phyloP scores from a whole-genome alignment of 35 echinoderm and acorn worm species.

The Ptychodera flava region DNA sequence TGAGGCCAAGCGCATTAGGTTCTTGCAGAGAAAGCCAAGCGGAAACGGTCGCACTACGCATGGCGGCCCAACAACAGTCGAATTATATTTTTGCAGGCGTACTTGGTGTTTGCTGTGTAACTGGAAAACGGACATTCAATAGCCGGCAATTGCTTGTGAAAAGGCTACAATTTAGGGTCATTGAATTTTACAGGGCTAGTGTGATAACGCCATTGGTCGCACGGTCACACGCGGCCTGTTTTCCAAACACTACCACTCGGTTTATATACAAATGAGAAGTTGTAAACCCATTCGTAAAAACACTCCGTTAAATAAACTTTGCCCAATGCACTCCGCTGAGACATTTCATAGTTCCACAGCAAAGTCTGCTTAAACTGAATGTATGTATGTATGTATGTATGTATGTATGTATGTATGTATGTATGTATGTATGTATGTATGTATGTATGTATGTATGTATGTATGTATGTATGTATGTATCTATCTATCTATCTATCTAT shows the following conservation, averaged over 20 bases:
- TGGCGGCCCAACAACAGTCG: not conserved
- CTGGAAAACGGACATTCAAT: not conserved
- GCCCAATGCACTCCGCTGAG: too few species aligned
- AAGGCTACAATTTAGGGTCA: not conserved
- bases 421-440: slow-evolving; percentile 2
- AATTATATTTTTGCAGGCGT: not conserved
- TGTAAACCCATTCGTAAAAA: not conserved
- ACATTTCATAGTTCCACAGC: too few species aligned
- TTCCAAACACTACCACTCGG: not conserved
- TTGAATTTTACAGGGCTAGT: not conserved
- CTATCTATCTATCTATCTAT: not conserved
- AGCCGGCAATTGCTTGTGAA: not conserved
- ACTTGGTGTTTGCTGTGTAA: not conserved
- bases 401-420: slow-evolving; percentile 2
- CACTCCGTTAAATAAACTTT: not conserved
- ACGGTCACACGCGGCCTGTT: not conserved
- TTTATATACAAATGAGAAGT: not conserved
- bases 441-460: not conserved
- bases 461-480: not conserved
- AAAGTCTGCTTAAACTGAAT: not conserved
- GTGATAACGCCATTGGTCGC: not conserved
- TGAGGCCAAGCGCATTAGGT: not conserved
- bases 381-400: slow-evolving; percentile 2
- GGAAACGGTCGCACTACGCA: not conserved
- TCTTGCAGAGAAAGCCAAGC: not conserved